Evolutionary conservation across 2,113 vertebrate genomes (phyloP).

Genomic region (Cyprinus carpio): DNA sequence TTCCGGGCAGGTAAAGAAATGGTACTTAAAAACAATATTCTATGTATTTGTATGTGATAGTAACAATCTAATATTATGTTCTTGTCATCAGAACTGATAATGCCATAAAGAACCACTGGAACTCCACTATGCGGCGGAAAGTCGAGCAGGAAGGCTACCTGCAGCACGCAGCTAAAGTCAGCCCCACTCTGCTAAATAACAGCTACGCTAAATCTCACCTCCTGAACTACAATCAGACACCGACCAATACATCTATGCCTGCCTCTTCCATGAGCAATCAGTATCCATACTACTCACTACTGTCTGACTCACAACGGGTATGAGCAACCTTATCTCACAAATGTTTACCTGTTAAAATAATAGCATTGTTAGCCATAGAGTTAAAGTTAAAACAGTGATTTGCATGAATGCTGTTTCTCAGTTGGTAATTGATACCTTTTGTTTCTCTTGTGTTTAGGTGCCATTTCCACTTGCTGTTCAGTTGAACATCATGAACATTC

Average conservation of each 20-base stretch:
- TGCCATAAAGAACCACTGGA: conserved; percentile 99
- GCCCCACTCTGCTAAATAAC: conserved; percentile 73
- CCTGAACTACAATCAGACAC: conserved; percentile 60
- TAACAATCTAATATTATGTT: background rate
- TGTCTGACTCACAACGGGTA: conserved; percentile 89
- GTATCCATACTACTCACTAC: conserved; percentile 82
- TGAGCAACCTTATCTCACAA: conserved; percentile 56
- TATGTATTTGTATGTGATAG: background rate
- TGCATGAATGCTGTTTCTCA: background rate
- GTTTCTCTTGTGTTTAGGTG: conserved; percentile 68
- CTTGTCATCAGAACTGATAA: conserved; percentile 90
- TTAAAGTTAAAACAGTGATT: background rate
- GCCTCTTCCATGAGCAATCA: conserved; percentile 73
- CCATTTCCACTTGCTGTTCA: conserved; percentile 90
- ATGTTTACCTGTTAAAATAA: background rate
- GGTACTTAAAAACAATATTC: background rate
- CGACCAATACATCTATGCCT: conserved; percentile 74
- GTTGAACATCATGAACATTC: conserved; percentile 94
- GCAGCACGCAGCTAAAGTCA: conserved; percentile 83
- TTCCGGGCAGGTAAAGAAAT: conserved; percentile 90
- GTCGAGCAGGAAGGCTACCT: conserved; percentile 99
- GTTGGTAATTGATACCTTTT: background rate
- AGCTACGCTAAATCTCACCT: conserved; percentile 85
- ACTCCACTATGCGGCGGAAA: conserved; percentile 98
- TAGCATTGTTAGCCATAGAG: too few species aligned